Evolutionary conservation across 2,113 vertebrate species (phyloP), one percentile per base, ranked within the genome.

Genomic region (Gopherus evgoodei): DNA sequence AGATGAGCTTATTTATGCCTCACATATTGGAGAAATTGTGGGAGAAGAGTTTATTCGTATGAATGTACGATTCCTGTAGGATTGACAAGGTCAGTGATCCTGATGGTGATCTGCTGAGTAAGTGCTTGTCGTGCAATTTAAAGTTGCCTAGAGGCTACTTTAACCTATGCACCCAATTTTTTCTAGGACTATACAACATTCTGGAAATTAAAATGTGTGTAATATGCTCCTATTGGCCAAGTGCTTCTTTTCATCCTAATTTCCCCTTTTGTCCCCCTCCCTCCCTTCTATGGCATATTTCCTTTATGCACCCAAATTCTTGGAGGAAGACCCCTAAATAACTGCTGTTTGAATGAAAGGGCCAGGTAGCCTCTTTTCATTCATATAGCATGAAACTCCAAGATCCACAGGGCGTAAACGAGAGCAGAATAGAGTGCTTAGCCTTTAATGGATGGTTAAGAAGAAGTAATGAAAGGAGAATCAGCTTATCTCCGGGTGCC

Each of bases 371-470:
- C 80, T 47, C 89, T 91, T 96, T 96, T 96, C 88, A 86, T 88
- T 54, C 52, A 24, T 47, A 8, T 47, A 0, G 8, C n/a, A 93
- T 81, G 90, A 81, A 57, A 89, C 81, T 38, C 54, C 81, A 42
- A 94, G 94, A 95, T 95, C 82, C n/a, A 75, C 93, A 42, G 94
- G 96, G 95, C 83, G 88, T 90, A 42, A 95, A 90, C 0, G 83
- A 91, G 91, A 90, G 83, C 93, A 89, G 90, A 92, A 91, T 11
- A 52, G 65, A 96, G 92, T 29, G 85, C 92, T 96, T 94, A 96
- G 96, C 96, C 95, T 97, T 97, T 97, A 97, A 95, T 95, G 96
- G 94, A 92, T 96, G 94, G 96, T 93, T 97, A 96, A 97, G 96
- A 84, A 52, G 80, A 94, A 91, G 95, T 91, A 96, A 96, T 93